phyloP scores from a whole-genome alignment of 2,113 vertebrate genomes.

The Siphamia tubifer region DNA sequence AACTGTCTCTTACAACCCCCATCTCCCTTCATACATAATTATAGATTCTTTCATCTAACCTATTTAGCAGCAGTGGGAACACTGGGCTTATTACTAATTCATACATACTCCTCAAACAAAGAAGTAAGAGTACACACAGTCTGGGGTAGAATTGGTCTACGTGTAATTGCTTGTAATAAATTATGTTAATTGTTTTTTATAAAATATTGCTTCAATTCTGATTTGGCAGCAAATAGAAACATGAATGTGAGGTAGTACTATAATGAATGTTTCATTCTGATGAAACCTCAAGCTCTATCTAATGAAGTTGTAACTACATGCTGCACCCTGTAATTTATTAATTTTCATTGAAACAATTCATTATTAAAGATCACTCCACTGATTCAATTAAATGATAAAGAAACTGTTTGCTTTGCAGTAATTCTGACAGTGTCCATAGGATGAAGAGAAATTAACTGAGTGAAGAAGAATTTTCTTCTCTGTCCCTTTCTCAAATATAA shows the following conservation, averaged over 20 bases:
- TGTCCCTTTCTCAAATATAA: slow-evolving; percentile 9
- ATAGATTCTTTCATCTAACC: slow-evolving; percentile 67
- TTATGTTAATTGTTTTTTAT: slow-evolving; percentile 34
- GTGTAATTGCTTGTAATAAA: slow-evolving; percentile 33
- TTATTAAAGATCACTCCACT: slow-evolving; percentile 67
- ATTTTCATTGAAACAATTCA: slow-evolving; percentile 72
- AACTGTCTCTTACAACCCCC: slow-evolving; percentile 36
- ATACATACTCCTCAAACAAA: slow-evolving; percentile 68
- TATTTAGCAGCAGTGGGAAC: slow-evolving; percentile 73
- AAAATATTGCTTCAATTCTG: slow-evolving; percentile 38
- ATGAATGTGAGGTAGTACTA: slow-evolving; percentile 38
- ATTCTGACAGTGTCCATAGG: slow-evolving; percentile 46
- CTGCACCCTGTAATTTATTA: slow-evolving; percentile 62
- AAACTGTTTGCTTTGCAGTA: slow-evolving; percentile 67
- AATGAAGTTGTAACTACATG: slow-evolving; percentile 72
- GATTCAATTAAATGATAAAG: slow-evolving; percentile 81
- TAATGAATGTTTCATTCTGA: slow-evolving; percentile 52
- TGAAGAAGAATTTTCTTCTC: slow-evolving; percentile 24
- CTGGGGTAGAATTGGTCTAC: slow-evolving; percentile 36
- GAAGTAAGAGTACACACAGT: slow-evolving; percentile 46
- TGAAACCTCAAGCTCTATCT: slow-evolving; percentile 53
- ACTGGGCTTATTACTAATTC: slow-evolving; percentile 71
- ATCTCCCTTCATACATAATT: slow-evolving; percentile 52
- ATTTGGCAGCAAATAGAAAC: slow-evolving; percentile 35
- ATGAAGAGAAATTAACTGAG: slow-evolving; percentile 52